These are phyloP conservation scores for Ceyx cyanopectus DNA, from an alignment of 2,113 vertebrate genomes.

Conservation along the genomic window DNA sequence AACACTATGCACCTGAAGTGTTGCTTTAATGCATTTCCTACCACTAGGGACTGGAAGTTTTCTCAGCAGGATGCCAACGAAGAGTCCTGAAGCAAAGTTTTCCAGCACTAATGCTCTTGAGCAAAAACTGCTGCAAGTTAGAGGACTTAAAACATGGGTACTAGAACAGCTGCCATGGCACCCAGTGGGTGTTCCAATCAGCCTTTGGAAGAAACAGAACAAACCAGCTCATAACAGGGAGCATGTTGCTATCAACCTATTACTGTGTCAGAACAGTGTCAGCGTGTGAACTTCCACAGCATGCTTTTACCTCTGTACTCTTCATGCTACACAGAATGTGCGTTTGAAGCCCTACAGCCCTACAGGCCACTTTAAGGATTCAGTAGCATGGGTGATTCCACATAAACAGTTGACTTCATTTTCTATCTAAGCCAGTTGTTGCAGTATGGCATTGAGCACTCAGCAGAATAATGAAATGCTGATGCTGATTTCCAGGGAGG, in stretches of 20 bases:
- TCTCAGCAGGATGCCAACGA: background rate
- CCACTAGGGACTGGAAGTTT: background rate
- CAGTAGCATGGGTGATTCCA: background rate
- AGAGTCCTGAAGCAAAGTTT: background rate
- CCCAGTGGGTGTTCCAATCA: fast-evolving
- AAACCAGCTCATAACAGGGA: fast-evolving
- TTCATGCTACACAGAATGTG: fast-evolving
- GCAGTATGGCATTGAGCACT: background rate
- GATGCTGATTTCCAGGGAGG: background rate
- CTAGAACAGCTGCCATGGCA: background rate
- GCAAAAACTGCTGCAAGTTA: background rate
- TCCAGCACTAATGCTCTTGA: background rate
- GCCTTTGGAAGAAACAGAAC: background rate
- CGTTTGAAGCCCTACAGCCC: background rate
- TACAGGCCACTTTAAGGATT: background rate
- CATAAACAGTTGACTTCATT: background rate
- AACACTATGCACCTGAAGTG: background rate
- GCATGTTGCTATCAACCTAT: background rate
- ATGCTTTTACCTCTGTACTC: background rate
- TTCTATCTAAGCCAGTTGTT: background rate
- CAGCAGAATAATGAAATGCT: background rate
- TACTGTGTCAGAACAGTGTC: background rate
- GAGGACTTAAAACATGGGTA: background rate
- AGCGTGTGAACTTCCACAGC: background rate
- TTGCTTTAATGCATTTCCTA: background rate